Evolutionary conservation across 1,140 invertebrate species (phyloP), one percentile per base, ranked within the genome.

Genomic region (Zaprionus gabonicus): DNA sequence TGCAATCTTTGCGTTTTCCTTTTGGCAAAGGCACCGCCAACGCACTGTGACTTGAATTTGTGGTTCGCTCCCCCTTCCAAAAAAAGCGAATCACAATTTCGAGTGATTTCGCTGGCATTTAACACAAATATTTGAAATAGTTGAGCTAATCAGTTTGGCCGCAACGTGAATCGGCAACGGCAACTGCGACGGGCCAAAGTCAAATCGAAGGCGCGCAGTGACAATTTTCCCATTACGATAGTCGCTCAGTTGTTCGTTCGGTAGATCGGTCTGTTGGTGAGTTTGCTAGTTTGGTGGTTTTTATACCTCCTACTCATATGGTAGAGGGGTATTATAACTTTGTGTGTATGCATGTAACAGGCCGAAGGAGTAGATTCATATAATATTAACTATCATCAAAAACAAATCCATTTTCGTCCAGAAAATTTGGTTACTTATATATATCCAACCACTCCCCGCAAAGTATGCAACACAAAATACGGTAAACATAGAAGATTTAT

Each of bases 111-210:
- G 72, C 74, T 51, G 55, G 60, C 57, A 80, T 78, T 80, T 78
- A 80, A 80, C 78, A 80, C 70, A 80, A 74, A 80, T 80, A 74
- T 80, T 78, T 74, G 62, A 74, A 80, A 80, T 78, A 74, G 58
- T 60, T 74, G 6, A 53, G 51, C 65, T 80, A 80, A 80, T 80
- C 68, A 69, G 68, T 62, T 70, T 68, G 41, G 41, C 17, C 44
- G 34, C 25, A 68, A 68, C 71, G 64, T 55, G 55, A 73, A 73
- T 70, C 64, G 71, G 53, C 23, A 44, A 23, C n/a, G 49, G 55
- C 17, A 53, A 3, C n/a, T 38, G 55, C 17, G 44, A 3, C n/a
- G 41, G 41, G n/a, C 41, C 72, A 75, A 71, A 68, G 58, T 68
- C 64, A 73, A 72, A 68, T 67, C 27, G 71, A 60, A 73, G 53